Percentiles rank a stretch among this genome's conserved stretches.
phyloP scores from a whole-genome alignment of 2,797 vertebrate species.

The Enteromius trimaculatus region DNA sequence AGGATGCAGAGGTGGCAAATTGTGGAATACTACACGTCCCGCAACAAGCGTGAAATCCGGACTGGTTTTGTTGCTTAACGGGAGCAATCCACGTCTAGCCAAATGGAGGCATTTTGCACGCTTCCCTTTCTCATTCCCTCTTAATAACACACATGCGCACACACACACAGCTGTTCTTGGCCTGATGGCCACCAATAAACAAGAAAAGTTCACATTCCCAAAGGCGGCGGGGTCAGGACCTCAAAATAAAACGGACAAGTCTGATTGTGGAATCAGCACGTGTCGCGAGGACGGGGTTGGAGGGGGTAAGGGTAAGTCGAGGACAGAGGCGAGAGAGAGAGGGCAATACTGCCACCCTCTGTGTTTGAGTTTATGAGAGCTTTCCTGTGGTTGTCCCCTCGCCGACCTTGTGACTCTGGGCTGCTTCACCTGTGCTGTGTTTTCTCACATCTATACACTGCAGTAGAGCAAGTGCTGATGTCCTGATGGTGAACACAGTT shows the following conservation, averaged over 20 bases:
- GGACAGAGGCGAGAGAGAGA: slow-evolving; percentile 64
- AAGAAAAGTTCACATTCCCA: slow-evolving; percentile 71
- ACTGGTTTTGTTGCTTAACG: slow-evolving; percentile 58
- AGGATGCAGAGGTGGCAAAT: slow-evolving; percentile 25
- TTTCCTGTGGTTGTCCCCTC: slow-evolving; percentile 62
- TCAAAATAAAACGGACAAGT: slow-evolving; percentile 69
- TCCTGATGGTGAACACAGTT: neutral
- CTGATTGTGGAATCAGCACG: slow-evolving; percentile 67
- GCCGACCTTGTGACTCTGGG: slow-evolving; percentile 49
- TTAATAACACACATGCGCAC: slow-evolving; percentile 28
- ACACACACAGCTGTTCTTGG: slow-evolving; percentile 49
- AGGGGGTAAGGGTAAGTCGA: slow-evolving; percentile 66
- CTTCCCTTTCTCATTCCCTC: slow-evolving; percentile 38
- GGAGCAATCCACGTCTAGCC: slow-evolving; percentile 62
- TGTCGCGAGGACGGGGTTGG: slow-evolving; percentile 61
- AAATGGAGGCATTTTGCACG: slow-evolving; percentile 66
- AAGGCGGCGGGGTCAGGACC: slow-evolving; percentile 68
- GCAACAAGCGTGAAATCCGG: slow-evolving; percentile 57
- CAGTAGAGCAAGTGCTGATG: slow-evolving; percentile 46
- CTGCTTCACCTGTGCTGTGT: slow-evolving; percentile 46
- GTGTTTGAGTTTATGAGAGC: slow-evolving; percentile 54
- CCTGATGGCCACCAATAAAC: slow-evolving; percentile 70
- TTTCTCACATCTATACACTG: slow-evolving; percentile 42
- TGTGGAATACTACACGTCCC: slow-evolving; percentile 10
- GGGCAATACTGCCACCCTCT: slow-evolving; percentile 16